Base-by-base conservation (phyloP, 2,797 vertebrate species). In the Gymnoscopelus braueri region DNA sequence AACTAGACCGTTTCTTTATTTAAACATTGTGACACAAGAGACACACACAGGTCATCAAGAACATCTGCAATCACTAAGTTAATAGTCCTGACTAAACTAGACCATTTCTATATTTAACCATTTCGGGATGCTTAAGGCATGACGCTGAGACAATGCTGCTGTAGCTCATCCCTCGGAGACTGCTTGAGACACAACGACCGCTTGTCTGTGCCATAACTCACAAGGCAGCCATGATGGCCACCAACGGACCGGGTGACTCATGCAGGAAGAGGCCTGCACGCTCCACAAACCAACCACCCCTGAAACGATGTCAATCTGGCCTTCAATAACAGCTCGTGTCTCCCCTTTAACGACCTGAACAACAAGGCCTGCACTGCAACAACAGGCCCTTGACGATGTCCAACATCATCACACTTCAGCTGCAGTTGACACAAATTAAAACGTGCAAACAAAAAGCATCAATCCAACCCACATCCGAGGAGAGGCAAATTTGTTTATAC, bases 41-140 rank as follows among this genome's bases (percentile, higher is more conserved):
- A 63, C 77, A 66, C 19, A 19, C 67, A 58, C 61, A 71, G 51
- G 52, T 77, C 69, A 61, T 71, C 48, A 64, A 13, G 83, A 80
- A 88, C 88, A 93, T 90, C 84, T 94, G 91, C 87, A 86, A 85
- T 76, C 74, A 79, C 75, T 88, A 84, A 80, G 48, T 24, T 76
- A 84, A 85, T 80, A 80, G 62, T 80, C 85, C 85, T 75, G 79
- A 79, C 71, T 63, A 72, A 86, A 90, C 60, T 67, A 63, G 58
- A 24, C 49, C 53, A 83, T 83, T 82, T 83, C 88, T 92, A 92
- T 87, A 86, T 90, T 87, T 91, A 91, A 87, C 63, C 63, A 70
- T 65, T 73, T 74, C 70, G 80, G 61, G 80, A 88, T 74, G 74
- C 69, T 89, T 85, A 23, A 72, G 72, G 57, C 71, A 87, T 86